Evolutionary conservation across 2,113 vertebrate species (phyloP).

Genomic region (Phoenicopterus ruber): DNA sequence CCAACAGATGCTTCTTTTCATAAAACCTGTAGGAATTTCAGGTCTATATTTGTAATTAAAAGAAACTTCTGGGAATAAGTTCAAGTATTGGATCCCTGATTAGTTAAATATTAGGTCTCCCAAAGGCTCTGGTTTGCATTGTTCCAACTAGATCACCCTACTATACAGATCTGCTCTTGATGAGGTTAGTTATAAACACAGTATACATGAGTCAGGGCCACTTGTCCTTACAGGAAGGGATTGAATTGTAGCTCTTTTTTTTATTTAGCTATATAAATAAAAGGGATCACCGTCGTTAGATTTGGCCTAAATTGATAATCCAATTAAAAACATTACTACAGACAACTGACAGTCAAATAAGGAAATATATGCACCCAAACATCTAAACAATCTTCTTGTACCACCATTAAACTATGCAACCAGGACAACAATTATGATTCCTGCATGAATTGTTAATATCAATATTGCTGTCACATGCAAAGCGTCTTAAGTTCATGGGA

Average conservation of each 20-base stretch:
- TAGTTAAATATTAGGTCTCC: neutral
- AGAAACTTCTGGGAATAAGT: neutral
- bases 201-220: neutral
- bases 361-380: neutral
- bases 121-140: neutral
- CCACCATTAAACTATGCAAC: neutral
- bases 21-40: neutral
- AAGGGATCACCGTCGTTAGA: neutral
- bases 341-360: neutral
- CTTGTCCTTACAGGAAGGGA: neutral
- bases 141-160: neutral
- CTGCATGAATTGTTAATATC: neutral
- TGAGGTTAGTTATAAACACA: neutral
- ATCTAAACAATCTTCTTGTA: neutral
- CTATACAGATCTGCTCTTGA: neutral
- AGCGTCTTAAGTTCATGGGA: neutral
- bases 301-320: neutral
- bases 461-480: neutral
- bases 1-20: neutral
- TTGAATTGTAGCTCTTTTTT: neutral
- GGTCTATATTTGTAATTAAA: constrained; percentile 6
- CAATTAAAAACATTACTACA: neutral
- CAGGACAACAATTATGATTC: neutral
- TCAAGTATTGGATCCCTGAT: neutral
- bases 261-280: neutral